Percentiles rank a stretch among this genome's conserved stretches.
phyloP scores from a whole-genome alignment of 35 echinoderm and acorn worm genomes.

The Heliocidaris erythrogramma region DNA sequence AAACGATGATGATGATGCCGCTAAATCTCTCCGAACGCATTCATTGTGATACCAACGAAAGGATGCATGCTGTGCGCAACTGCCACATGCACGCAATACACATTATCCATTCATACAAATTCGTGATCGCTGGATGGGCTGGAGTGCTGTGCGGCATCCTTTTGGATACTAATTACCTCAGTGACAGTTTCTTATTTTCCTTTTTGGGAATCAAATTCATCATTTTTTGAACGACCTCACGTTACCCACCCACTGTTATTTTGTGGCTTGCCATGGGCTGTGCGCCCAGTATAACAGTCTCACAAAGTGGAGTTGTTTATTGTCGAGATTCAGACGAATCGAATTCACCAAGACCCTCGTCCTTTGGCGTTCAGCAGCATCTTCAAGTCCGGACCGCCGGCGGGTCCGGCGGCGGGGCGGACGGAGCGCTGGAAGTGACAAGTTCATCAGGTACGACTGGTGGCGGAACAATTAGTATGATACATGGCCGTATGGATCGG shows the following conservation, averaged over 20 bases:
- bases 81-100: background rate
- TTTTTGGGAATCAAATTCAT: background rate
- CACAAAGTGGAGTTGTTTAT: constrained; percentile 97
- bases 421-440: constrained; percentile 40
- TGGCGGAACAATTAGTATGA: constrained; percentile 58
- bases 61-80: background rate
- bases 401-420: constrained; percentile 39
- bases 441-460: constrained; percentile 25
- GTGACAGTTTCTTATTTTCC: background rate
- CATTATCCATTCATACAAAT: background rate
- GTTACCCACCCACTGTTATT: background rate
- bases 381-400: constrained; percentile 74
- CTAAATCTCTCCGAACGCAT: no score
- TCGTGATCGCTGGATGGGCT: background rate
- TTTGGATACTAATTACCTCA: background rate
- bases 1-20: no score
- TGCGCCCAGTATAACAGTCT: constrained; percentile 97
- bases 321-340: constrained; percentile 94
- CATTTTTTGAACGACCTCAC: background rate
- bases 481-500: constrained; percentile 69
- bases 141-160: background rate
- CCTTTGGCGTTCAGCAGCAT: constrained; percentile 79
- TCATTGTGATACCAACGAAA: background rate
- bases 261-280: constrained; percentile 84
- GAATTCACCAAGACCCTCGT: constrained; percentile 75